Conservation (phyloP, 2,888 invertebrate genomes). For the Rhagonycha fulva region DNA sequence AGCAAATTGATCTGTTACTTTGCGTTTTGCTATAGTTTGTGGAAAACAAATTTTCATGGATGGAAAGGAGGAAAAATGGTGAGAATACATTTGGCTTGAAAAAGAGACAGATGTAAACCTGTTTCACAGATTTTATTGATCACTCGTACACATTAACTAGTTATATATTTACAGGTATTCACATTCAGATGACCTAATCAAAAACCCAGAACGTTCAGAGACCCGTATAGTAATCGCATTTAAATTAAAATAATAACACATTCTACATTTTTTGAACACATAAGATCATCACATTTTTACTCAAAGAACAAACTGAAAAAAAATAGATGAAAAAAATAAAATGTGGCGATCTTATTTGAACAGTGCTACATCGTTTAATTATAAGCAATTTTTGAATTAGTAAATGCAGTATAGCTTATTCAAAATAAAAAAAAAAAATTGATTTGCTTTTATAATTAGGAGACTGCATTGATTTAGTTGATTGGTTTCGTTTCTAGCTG, state of each 20-base stretch:
- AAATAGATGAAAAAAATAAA: neutral
- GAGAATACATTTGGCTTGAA: neutral
- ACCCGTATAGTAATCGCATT: constrained; percentile 53
- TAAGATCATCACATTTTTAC: constrained; percentile 24
- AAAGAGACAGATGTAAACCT: constrained; percentile 41
- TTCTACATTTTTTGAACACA: constrained; percentile 37
- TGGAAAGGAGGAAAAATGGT: neutral
- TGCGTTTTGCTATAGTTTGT: too few relatives aligned
- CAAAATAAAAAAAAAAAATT: neutral
- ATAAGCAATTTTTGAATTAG: constrained; percentile 28
- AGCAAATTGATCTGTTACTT: too few relatives aligned
- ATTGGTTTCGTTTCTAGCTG: neutral
- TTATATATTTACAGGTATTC: constrained; percentile 56
- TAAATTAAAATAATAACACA: constrained; percentile 46
- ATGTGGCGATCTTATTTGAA: constrained; percentile 20
- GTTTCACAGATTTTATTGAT: constrained; percentile 53
- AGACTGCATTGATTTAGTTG: neutral
- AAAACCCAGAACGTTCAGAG: constrained; percentile 51
- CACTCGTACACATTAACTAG: constrained; percentile 55
- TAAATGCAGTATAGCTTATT: constrained; percentile 27
- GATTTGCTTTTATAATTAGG: neutral
- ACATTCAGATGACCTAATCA: constrained; percentile 54
- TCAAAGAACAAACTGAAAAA: constrained; percentile 1
- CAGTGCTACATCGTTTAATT: constrained; percentile 22
- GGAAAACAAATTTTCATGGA: neutral